Conservation (phyloP, 2,888 invertebrate genomes). For the Aspidiotus destructor region DNA sequence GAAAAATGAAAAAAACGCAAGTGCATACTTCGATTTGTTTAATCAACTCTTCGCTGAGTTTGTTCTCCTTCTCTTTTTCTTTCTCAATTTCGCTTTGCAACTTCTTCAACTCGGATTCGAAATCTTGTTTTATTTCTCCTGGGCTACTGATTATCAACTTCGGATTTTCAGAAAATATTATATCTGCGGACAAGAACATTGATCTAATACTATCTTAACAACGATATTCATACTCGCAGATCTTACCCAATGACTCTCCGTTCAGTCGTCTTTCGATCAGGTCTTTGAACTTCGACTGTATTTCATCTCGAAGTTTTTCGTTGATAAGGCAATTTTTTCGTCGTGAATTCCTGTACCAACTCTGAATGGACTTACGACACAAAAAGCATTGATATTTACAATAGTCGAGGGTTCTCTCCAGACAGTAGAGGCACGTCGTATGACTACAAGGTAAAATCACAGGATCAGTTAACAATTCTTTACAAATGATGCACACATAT, state of each 20-base stretch:
- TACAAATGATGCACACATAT: conserved; percentile 23
- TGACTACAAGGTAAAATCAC: conserved; percentile 27
- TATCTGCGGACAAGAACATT: conserved; percentile 1
- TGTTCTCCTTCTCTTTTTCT: conserved; percentile 24
- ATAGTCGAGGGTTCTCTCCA: conserved; percentile 22
- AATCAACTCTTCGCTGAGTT: conserved; percentile 22
- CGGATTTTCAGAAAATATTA: not conserved
- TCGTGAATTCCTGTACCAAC: conserved; percentile 22
- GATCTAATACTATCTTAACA: not conserved
- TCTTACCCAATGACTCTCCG: conserved; percentile 16
- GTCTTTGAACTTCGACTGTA: conserved; percentile 7
- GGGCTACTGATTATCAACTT: conserved; percentile 10
- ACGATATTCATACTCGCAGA: not conserved
- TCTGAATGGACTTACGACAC: conserved; percentile 27
- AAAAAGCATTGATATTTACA: conserved; percentile 25
- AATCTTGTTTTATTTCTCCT: conserved; percentile 25
- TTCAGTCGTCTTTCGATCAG: conserved; percentile 11
- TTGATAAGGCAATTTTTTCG: conserved; percentile 12
- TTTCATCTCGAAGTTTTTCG: conserved; percentile 8
- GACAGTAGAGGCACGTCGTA: conserved; percentile 14
- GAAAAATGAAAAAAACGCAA: not conserved
- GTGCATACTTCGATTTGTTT: conserved; percentile 20
- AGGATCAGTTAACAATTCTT: conserved; percentile 24
- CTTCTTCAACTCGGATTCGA: conserved; percentile 1
- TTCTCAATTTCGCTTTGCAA: conserved; percentile 9